Conservation (phyloP, 2,797 vertebrate genomes). For the Mormyrops boulengeri region DNA sequence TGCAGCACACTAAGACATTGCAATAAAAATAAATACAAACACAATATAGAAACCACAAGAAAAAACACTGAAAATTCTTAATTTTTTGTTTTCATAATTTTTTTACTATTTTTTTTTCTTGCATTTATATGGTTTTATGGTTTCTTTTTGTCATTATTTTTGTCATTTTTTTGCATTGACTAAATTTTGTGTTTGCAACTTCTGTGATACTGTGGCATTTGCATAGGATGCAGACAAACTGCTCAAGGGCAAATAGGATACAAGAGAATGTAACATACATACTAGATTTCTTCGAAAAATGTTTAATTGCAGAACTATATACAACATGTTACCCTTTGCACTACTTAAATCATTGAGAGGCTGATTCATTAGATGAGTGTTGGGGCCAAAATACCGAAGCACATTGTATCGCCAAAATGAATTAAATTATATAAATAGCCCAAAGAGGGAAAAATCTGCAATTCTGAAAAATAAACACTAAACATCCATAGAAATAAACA, state of each 20-base stretch:
- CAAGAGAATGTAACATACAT: slow-evolving; percentile 13
- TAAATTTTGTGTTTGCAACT: neutral
- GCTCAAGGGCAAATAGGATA: neutral
- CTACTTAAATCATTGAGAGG: slow-evolving; percentile 69
- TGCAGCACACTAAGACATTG: neutral
- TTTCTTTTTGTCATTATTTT: neutral
- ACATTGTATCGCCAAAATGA: slow-evolving; percentile 58
- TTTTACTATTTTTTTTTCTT: neutral
- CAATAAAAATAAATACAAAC: neutral
- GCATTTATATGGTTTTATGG: neutral
- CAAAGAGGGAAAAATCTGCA: slow-evolving; percentile 49
- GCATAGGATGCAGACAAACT: neutral
- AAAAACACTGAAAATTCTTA: neutral
- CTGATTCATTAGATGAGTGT: slow-evolving; percentile 44
- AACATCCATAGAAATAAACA: slow-evolving; percentile 53
- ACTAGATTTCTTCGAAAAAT: slow-evolving; percentile 75
- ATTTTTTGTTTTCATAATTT: neutral
- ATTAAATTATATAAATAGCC: slow-evolving; percentile 54
- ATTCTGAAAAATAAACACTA: slow-evolving; percentile 53
- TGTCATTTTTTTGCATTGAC: neutral
- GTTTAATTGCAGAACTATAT: slow-evolving; percentile 91
- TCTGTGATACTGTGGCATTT: neutral
- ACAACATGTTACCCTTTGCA: slow-evolving; percentile 76
- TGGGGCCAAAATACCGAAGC: slow-evolving; percentile 57
- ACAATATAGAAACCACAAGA: neutral